Evolutionary conservation across 35 echinoderm and acorn worm species (phyloP), one percentile per base, ranked within the genome.

Genomic region (Diadema setosum): DNA sequence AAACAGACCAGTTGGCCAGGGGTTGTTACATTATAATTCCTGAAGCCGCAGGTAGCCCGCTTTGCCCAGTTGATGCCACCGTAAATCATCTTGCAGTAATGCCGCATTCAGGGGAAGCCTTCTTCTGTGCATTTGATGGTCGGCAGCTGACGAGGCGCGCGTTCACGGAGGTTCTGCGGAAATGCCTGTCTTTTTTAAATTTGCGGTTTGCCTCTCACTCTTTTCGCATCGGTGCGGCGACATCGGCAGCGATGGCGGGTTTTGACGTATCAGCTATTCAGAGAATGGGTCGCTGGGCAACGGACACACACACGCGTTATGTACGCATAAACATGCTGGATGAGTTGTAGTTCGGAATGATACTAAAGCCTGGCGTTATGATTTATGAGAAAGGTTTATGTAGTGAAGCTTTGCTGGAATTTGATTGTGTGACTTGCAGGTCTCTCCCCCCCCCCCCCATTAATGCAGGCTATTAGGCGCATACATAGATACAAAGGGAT

Each of bases 161-260:
- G 9, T 52, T 52, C 48, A 52, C 48, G 48, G 48, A 9, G n/a
- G 9, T 52, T 11, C n/a, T 52, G n/a, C 9, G 48, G n/a, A 52
- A n/a, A n/a, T 52, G 48, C n/a, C n/a, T 52, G 48, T 9, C 48
- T 11, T 52, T 52, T n/a, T n/a, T 52, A 11, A 52, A 52, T n/a
- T 11, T 52, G 48, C 48, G n/a, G n/a, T 90, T 64, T 24, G 33
- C 42, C 14, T 42, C 75, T 5, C 87, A 90, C 57, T 82, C 75
- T 3, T 90, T 90, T 34, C 6, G 78, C 3, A 82, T 90, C 58
- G 78, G 75, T 33, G 87, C 87, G 30, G 87, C 87, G 6, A 65
- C 75, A 39, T 58, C 80, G 25, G 87, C 87, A 20, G 49, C 46
- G 11, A 2, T 6, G 40, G 20, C 43, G 75, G 87, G 87, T 9